phyloP scores from a whole-genome alignment of 2,888 invertebrate genomes.

The Yponomeuta sedellus region DNA sequence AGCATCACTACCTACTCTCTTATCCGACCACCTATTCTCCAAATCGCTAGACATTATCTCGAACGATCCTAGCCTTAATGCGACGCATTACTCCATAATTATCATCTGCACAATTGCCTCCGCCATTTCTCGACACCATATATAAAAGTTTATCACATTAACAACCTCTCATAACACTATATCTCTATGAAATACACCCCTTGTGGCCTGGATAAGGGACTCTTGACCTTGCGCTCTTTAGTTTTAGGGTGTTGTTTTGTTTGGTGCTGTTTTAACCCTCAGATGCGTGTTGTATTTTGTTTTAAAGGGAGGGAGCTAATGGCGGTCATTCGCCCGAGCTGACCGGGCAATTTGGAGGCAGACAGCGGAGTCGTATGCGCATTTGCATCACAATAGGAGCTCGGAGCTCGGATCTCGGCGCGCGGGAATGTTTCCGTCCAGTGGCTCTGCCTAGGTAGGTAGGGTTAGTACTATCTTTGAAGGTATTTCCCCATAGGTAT shows the following conservation, averaged over 20 bases:
- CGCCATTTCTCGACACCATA: slow-evolving; percentile 49
- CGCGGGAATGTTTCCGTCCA: slow-evolving; percentile 54
- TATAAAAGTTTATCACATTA: slow-evolving; percentile 57
- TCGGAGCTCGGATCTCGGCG: slow-evolving; percentile 54
- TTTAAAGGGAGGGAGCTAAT: slow-evolving; percentile 70
- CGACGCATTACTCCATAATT: slow-evolving; percentile 51
- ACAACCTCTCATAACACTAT: slow-evolving; percentile 63
- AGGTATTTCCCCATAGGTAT: too few relatives aligned
- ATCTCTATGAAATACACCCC: slow-evolving; percentile 66
- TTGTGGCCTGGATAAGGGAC: slow-evolving; percentile 31
- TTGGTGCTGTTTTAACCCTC: slow-evolving; percentile 21
- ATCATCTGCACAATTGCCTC: slow-evolving; percentile 65
- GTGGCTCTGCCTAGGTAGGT: slow-evolving; percentile 37
- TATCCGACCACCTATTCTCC: slow-evolving; percentile 39
- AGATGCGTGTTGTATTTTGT: slow-evolving; percentile 41
- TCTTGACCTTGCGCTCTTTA: neutral
- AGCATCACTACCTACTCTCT: neutral
- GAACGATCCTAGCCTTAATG: slow-evolving; percentile 47
- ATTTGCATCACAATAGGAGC: slow-evolving; percentile 72
- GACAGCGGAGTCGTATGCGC: slow-evolving; percentile 53
- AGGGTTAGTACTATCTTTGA: neutral
- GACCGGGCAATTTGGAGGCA: slow-evolving; percentile 75
- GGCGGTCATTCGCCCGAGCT: slow-evolving; percentile 56
- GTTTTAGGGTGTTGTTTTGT: slow-evolving; percentile 7
- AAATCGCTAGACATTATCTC: slow-evolving; percentile 59